Conservation (phyloP, 64 coral and sea anemone genomes). For the Stichodactyla helianthus region DNA sequence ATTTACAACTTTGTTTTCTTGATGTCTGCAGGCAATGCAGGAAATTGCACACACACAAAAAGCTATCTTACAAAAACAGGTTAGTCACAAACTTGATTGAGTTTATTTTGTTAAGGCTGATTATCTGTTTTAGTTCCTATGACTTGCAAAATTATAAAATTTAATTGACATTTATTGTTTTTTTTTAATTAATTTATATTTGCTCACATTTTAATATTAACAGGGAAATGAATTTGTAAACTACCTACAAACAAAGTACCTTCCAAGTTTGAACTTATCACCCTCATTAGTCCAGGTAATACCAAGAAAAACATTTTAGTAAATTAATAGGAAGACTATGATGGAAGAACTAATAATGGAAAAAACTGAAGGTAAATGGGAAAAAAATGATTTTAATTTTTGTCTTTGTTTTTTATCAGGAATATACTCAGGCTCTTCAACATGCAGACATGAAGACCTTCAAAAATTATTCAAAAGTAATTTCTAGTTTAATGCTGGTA, state of each 20-base stretch:
- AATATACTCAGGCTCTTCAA: slow-evolving; percentile 78
- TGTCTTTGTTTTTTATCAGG: slow-evolving; percentile 28
- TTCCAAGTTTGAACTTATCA: slow-evolving; percentile 81
- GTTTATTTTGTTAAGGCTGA: not conserved
- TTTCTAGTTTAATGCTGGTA: not conserved
- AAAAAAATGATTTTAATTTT: not conserved
- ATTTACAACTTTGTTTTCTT: not conserved
- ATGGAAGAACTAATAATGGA: not conserved
- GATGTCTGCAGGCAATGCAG: slow-evolving; percentile 64
- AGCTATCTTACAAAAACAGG: slow-evolving; percentile 87
- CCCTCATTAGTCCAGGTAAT: slow-evolving; percentile 80
- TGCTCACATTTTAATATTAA: not conserved
- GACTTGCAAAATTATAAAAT: not conserved
- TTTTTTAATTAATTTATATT: not conserved
- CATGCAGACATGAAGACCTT: slow-evolving; percentile 84
- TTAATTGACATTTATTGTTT: not conserved
- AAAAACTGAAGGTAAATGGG: not conserved
- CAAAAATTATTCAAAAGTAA: slow-evolving; percentile 88
- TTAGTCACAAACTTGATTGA: not conserved
- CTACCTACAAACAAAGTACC: slow-evolving; percentile 71
- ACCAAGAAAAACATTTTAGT: no score
- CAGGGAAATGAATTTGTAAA: slow-evolving; percentile 74
- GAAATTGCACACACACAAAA: slow-evolving; percentile 89
- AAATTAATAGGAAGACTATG: no score
- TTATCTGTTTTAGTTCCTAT: not conserved